Base-by-base conservation (phyloP, 2,888 invertebrate species). In the Synanthedon vespiformis region DNA sequence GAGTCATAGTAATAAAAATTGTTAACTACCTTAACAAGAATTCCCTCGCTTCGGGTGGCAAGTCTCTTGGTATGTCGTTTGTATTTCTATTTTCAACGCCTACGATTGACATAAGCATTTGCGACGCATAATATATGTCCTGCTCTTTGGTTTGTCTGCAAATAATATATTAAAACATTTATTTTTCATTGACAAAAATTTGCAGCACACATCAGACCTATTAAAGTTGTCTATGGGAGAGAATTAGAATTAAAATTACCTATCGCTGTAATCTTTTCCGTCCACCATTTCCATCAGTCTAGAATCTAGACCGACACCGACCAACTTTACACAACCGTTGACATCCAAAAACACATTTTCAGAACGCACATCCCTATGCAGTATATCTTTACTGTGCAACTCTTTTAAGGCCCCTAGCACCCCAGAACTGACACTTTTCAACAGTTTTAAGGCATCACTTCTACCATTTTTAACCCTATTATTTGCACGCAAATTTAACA, bases 361-460 rank as follows among this genome's bases (percentile, higher is more conserved):
- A 62, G 92, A 91, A 55, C 92, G 83, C n/a, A 97, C 80, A 75
- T 95, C 93, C 65, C 93, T 92, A 72, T 97, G 96, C 13, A 95
- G 91, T 1, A 96, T 91, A 58, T 94, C 93, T 57, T 92, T 93
- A 61, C 91, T 89, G 71, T 97, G 97, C 53, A 97, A 83, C 71
- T 92, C 95, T 44, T 91, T 90, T 40, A 97, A 77, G 12, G 93
- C 95, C 52, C 90, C 89, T 3, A 96, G 83, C 34, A 96, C 89
- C 40, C 94, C 94, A 50, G 87, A 83, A 0, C 93, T 92, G 40
- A 95, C 89, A 67, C 90, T 89, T 40, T 92, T 88, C 6, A 95
- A 67, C 53, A 91, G 57, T 49, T 69, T 74, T 18, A 85, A 61
- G 10, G 70, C 68, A 55, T 82, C 84, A 41, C 59, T 71, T 12